Evolutionary conservation across 2,113 vertebrate genomes (phyloP).

Genomic region (Sporophila hypoxantha): DNA sequence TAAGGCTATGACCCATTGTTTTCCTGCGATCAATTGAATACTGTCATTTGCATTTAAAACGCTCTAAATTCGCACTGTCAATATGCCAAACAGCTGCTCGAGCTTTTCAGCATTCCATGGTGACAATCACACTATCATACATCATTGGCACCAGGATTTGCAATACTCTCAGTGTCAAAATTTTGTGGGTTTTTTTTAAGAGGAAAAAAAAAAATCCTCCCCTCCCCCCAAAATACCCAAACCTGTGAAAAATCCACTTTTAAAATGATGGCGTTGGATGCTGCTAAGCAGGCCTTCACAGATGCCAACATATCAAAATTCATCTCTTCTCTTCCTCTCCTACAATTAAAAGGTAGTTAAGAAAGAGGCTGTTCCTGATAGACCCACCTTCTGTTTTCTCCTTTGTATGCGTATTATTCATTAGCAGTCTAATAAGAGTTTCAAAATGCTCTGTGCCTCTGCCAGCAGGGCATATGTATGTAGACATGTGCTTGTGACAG

Average conservation of each 20-base stretch:
- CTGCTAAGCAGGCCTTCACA: conserved; percentile 57
- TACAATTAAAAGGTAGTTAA: conserved; percentile 70
- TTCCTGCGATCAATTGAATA: conserved; percentile 66
- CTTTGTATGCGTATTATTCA: conserved; percentile 72
- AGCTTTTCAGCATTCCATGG: conserved; percentile 74
- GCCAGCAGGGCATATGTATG: conserved; percentile 76
- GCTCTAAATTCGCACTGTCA: conserved; percentile 68
- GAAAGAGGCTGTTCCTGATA: conserved; percentile 62
- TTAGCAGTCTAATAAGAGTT: conserved; percentile 64
- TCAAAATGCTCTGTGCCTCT: conserved; percentile 60
- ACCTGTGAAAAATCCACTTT: conserved; percentile 68
- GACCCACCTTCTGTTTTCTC: conserved; percentile 68
- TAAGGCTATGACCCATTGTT: conserved; percentile 47
- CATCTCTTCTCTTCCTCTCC: conserved; percentile 66
- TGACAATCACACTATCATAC: conserved; percentile 72
- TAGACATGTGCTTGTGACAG: conserved; percentile 72
- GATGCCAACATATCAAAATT: conserved; percentile 64
- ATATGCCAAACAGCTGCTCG: conserved; percentile 78
- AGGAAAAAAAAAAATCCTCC: not conserved
- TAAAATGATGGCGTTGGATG: conserved; percentile 52
- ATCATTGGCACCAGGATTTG: conserved; percentile 72
- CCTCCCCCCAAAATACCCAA: conserved; percentile 39
- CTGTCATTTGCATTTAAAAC: conserved; percentile 72
- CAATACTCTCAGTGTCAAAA: conserved; percentile 74
- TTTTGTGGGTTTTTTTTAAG: not conserved